Conservation (phyloP, 2,113 vertebrate species). For the Leptosomus discolor region DNA sequence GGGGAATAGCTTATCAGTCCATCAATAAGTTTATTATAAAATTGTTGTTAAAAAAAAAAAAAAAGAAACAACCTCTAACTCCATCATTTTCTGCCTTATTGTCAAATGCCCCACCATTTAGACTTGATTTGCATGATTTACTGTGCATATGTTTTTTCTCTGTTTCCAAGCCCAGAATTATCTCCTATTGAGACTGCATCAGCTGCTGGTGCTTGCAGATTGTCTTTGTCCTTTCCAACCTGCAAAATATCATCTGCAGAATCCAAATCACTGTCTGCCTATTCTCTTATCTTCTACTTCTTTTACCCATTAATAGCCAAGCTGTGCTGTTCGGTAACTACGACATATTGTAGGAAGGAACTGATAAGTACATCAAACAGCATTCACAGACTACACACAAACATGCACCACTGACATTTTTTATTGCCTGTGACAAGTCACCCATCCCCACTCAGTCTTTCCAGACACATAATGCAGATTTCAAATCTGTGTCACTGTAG, state of each 20-base stretch:
- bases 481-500: background rate
- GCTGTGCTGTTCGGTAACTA: conserved; percentile 28
- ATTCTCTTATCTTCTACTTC: conserved; percentile 52
- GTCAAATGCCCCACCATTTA: background rate
- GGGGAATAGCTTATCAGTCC: background rate
- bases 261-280: conserved; percentile 57
- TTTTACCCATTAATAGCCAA: conserved; percentile 53
- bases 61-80: background rate
- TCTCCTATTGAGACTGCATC: conserved; percentile 37
- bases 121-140: conserved; percentile 48
- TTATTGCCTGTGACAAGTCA: conserved; percentile 47
- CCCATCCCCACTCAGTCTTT: background rate
- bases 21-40: background rate
- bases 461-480: conserved; percentile 35
- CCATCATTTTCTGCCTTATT: conserved; percentile 6
- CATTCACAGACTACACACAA: conserved; percentile 43
- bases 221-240: conserved; percentile 66
- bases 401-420: background rate
- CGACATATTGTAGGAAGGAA: conserved; percentile 48
- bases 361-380: conserved; percentile 64
- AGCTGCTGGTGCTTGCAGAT: conserved; percentile 38
- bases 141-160: background rate
- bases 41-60: background rate
- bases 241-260: conserved; percentile 57
- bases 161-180: conserved; percentile 50